phyloP scores from a whole-genome alignment of 2,113 vertebrate species.

The Strigops habroptila region DNA sequence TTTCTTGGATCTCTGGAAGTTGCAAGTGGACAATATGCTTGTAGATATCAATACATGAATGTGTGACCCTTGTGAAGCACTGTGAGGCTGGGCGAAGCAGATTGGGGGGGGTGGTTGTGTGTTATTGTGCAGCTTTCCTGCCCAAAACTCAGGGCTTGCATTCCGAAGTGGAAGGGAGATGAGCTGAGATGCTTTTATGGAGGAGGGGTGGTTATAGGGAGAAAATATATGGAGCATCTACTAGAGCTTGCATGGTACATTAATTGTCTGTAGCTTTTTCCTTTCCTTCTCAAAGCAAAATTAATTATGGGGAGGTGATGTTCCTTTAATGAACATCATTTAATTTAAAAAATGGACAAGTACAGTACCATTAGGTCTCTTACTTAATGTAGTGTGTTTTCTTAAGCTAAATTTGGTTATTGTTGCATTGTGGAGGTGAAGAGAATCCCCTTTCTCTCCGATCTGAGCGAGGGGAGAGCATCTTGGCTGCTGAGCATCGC shows the following conservation, averaged over 20 bases:
- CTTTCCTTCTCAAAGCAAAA: conserved; percentile 63
- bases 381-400: conserved; percentile 47
- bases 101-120: fast-evolving
- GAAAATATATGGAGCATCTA: conserved; percentile 19
- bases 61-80: not conserved
- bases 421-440: not conserved
- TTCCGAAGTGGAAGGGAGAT: not conserved
- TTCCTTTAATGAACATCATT: conserved; percentile 70
- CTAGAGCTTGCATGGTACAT: conserved; percentile 1
- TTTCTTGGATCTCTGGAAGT: not conserved
- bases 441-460: not conserved
- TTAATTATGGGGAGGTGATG: conserved; percentile 67
- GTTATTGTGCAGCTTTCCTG: not conserved
- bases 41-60: fast-evolving
- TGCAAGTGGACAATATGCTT: not conserved
- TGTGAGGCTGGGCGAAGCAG: not conserved
- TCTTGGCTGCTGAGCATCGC: not conserved
- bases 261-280: conserved; percentile 51
- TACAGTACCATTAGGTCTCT: conserved; percentile 2
- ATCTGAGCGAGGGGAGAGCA: not conserved
- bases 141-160: not conserved
- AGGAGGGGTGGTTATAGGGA: not conserved
- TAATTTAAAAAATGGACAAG: conserved; percentile 67
- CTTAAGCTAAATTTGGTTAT: not conserved
- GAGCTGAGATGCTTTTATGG: not conserved